Evolutionary conservation across 1,140 invertebrate species (phyloP).

Genomic region (Drosophila punjabiensis): DNA sequence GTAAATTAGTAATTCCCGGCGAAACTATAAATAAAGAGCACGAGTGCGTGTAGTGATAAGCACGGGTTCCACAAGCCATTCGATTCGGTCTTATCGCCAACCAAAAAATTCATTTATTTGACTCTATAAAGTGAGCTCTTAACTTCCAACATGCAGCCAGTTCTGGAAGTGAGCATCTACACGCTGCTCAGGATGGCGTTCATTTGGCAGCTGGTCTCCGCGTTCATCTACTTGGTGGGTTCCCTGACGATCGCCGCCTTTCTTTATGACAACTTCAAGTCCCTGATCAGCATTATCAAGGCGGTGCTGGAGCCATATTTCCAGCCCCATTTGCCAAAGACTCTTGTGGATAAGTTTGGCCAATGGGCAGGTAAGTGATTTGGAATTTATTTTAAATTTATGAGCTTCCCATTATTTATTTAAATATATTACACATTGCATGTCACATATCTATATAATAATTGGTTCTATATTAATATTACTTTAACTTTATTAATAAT

Average conservation of each 20-base stretch:
- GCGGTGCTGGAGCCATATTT: slow-evolving; percentile 87
- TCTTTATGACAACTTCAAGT: slow-evolving; percentile 86
- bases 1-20: slow-evolving; percentile 7
- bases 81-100: slow-evolving; percentile 14
- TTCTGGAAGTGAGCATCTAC: slow-evolving; percentile 70
- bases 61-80: slow-evolving; percentile 21
- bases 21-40: slow-evolving; percentile 22
- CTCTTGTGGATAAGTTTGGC: slow-evolving; percentile 86
- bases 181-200: slow-evolving; percentile 75
- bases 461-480: neutral
- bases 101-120: slow-evolving; percentile 5
- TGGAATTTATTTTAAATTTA: no score
- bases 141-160: slow-evolving; percentile 59
- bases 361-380: slow-evolving; percentile 87
- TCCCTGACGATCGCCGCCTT: slow-evolving; percentile 81
- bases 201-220: slow-evolving; percentile 70
- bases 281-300: slow-evolving; percentile 85
- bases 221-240: slow-evolving; percentile 83
- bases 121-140: slow-evolving; percentile 36
- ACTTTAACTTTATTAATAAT: neutral
- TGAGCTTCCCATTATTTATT: neutral
- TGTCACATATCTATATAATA: neutral
- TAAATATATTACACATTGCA: neutral
- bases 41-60: slow-evolving; percentile 35
- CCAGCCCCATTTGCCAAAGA: slow-evolving; percentile 86